These are phyloP conservation scores for Holothuria leucospilota DNA, from an alignment of 53 echinoderm and acorn worm species.

Conservation along the genomic window DNA sequence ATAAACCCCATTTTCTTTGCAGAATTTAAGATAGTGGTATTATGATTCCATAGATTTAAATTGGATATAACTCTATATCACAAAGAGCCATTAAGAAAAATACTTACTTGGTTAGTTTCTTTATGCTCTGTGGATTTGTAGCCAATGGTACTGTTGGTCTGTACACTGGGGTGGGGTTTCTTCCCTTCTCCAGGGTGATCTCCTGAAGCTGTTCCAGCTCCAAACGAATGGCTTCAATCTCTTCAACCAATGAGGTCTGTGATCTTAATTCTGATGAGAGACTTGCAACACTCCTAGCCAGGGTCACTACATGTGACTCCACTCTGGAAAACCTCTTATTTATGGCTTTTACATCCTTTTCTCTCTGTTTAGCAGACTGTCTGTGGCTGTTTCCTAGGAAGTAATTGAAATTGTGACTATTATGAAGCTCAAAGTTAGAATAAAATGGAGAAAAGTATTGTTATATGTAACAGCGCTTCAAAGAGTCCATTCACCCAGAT, in stretches of 20 bases:
- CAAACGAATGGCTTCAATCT: conserved; percentile 77
- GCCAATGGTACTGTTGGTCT: conserved; percentile 63
- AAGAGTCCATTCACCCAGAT: too few relatives aligned
- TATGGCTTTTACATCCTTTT: conserved; percentile 81
- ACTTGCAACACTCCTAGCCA: conserved; percentile 95
- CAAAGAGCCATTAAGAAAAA: too few relatives aligned
- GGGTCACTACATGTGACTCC: conserved; percentile 95
- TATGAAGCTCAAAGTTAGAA: background rate
- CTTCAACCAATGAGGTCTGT: conserved; percentile 77
- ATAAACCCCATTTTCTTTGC: too few relatives aligned
- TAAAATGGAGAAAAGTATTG: too few relatives aligned
- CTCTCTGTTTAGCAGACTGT: conserved; percentile 76
- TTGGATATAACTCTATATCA: too few relatives aligned
- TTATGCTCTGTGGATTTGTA: conserved; percentile 85
- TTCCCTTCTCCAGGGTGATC: conserved; percentile 37
- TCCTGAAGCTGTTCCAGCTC: conserved; percentile 82
- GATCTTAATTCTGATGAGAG: conserved; percentile 92
- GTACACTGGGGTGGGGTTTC: conserved; percentile 11
- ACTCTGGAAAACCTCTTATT: conserved; percentile 90
- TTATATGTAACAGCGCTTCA: too few relatives aligned
- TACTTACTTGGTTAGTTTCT: conserved; percentile 94
- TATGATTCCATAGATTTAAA: too few relatives aligned
- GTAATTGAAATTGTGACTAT: background rate
- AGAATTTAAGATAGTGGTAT: too few relatives aligned
- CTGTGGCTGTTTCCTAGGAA: conserved; percentile 37